These are phyloP conservation scores for Prietella phreatophila DNA, from an alignment of 2,113 vertebrate genomes.

Conservation along the genomic window DNA sequence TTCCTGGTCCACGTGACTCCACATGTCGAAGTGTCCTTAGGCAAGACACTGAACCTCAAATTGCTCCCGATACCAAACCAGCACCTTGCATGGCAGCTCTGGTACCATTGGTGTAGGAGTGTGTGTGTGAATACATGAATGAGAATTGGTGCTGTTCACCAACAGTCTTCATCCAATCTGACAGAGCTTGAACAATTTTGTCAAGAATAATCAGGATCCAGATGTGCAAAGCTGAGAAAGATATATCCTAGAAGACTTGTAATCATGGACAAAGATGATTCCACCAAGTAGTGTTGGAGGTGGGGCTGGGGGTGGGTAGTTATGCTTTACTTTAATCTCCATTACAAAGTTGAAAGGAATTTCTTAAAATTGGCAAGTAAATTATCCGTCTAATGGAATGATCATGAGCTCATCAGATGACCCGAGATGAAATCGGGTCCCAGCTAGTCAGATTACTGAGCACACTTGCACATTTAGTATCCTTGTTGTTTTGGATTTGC, in stretches of 20 bases:
- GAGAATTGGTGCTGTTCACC: neutral
- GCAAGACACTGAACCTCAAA: too few relatives aligned
- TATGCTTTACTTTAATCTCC: neutral
- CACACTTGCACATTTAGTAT: neutral
- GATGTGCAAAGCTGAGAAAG: neutral
- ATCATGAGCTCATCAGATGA: neutral
- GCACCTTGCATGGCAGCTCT: too few relatives aligned
- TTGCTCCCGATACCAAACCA: too few relatives aligned
- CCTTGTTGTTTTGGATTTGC: slow-evolving; percentile 11
- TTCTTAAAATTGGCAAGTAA: neutral
- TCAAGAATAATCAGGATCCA: neutral
- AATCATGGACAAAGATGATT: neutral
- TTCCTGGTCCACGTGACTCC: too few relatives aligned
- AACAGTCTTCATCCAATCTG: neutral
- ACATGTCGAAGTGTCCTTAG: too few relatives aligned
- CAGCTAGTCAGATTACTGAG: neutral
- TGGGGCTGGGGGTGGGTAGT: too few relatives aligned
- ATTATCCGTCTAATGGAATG: neutral
- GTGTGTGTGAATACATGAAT: too few relatives aligned
- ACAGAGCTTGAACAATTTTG: neutral
- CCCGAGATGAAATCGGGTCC: neutral
- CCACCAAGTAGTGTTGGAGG: neutral
- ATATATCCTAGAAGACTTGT: neutral
- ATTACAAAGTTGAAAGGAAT: neutral
- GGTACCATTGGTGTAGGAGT: too few relatives aligned